Base-by-base conservation (phyloP, 2,797 vertebrate genomes). In the Leptodactylus fallax region DNA sequence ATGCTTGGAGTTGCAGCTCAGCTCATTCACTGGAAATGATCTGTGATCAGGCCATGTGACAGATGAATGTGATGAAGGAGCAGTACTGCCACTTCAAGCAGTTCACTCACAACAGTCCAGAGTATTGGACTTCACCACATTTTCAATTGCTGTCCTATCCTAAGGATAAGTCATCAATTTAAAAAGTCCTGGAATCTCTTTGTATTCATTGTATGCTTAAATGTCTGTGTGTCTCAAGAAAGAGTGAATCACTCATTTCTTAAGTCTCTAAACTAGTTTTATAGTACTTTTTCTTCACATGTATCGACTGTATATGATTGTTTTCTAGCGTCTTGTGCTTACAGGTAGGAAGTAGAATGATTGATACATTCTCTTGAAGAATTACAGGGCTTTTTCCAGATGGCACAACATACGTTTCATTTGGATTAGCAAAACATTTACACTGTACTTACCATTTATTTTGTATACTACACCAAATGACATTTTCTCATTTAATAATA, bases 321-420 rank as follows among this genome's bases (percentile, higher is more conserved):
- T 69, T 25, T 79, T 51, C 17, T 27, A 17, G 6, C 47, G 76
- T 80, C 61, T 71, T 71, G 45, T 23, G 65, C 79, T 23, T 74
- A 74, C 69, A 81, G 55, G 78, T 79, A 86, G 11, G 11, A 71
- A 72, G 9, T 10, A 74, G 19, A 58, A 58, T 86, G 77, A 87
- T 81, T 79, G 78, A 86, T 80, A 55, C 23, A 79, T 72, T 49
- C 76, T 51, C 67, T 83, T 83, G 51, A 21, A 55, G 25, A 83
- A 72, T 78, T 61, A 65, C 83, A 53, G 12, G 55, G 13, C 55
- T 78, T 85, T 27, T 78, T 78, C 72, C 72, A 85, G 83, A 85
- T 85, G 60, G 74, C 19, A 65, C 58, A 53, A 65, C 84, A 85
- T 85, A 78, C 61, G 74, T 67, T 77, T 79, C 16, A 23, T 85